Conservation (phyloP, 1,140 invertebrate species). For the Asbolus verrucosus region DNA sequence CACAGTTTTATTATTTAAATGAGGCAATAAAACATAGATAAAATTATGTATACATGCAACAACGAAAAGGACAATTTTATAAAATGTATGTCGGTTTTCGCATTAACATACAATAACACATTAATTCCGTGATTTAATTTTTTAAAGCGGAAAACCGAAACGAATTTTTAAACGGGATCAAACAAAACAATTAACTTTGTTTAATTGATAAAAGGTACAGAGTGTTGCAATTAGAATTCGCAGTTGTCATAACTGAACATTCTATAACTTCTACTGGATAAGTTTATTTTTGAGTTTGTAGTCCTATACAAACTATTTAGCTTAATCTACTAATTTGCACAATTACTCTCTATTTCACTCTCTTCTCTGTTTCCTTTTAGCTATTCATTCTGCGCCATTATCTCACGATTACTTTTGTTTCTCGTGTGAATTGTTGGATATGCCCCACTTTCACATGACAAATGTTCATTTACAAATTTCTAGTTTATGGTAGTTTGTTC, state of each 20-base stretch:
- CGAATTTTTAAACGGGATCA: slow-evolving; percentile 20
- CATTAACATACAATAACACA: slow-evolving; percentile 8
- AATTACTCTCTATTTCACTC: not conserved
- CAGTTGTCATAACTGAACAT: no score
- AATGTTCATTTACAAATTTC: no score
- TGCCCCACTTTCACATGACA: slow-evolving; percentile 9
- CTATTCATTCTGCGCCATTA: slow-evolving; percentile 2
- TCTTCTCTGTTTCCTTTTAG: not conserved
- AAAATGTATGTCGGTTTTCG: slow-evolving; percentile 8
- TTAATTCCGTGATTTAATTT: not conserved
- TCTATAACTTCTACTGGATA: not conserved
- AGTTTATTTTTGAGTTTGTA: no score
- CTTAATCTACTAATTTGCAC: slow-evolving; percentile 27
- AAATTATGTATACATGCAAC: slow-evolving; percentile 7
- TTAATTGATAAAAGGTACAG: not conserved
- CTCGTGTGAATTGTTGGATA: no score
- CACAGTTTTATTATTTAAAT: slow-evolving; percentile 34
- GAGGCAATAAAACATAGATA: slow-evolving; percentile 18
- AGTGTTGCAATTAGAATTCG: no score
- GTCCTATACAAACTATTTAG: not conserved
- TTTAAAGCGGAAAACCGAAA: not conserved
- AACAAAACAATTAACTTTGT: slow-evolving; percentile 12
- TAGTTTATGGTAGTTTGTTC: slow-evolving; percentile 13
- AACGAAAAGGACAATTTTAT: not conserved
- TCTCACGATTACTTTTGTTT: not conserved